Base-by-base conservation (phyloP, 1,140 invertebrate genomes). In the Mactra quadrangularis region DNA sequence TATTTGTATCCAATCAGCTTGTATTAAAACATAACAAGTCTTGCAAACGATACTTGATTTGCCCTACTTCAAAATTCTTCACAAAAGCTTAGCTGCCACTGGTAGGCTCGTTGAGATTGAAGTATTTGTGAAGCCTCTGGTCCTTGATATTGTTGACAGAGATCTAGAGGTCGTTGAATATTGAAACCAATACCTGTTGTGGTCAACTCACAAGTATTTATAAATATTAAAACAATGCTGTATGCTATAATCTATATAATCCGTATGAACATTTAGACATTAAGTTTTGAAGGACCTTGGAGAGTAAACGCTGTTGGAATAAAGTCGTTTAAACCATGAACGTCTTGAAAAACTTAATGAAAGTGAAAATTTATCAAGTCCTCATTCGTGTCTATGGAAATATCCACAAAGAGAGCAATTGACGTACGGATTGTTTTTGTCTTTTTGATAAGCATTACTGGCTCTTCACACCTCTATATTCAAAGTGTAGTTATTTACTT, bases 11-110 rank as follows among this genome's bases (percentile, higher is more conserved):
- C 25, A 71, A 70, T 64, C 27, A 29, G 29, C 31, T 59, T 76
- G 72, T 64, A 64, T 66, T 75, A 78, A 78, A 78, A 78, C 57
- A 78, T 78, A 78, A 78, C 75, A 66, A 38, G 59, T 50, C 11
- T 52, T 27, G 59, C 27, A 35, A n/a, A 45, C 29, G 75, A 50
- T 66, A 78, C 75, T 66, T 45, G 59, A 81, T 68, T 59, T 41
- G 38, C 25, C 64, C 52, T 70, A 70, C 57, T 60, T 71, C 29
- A 41, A 78, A 25, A 38, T 55, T 68, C 76, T 35, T 50, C 47
- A 68, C 76, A 53, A 68, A 53, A 53, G 66, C 77, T 35, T 70
- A 71, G 55, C 62, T 57, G 50, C 55, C 45, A 27, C n/a, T 59
- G 53, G 62, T 59, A 60, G 50, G 29, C n/a, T 59, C 29, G 60